phyloP scores from a whole-genome alignment of 1,140 invertebrate species.

The Drosophila nannoptera region DNA sequence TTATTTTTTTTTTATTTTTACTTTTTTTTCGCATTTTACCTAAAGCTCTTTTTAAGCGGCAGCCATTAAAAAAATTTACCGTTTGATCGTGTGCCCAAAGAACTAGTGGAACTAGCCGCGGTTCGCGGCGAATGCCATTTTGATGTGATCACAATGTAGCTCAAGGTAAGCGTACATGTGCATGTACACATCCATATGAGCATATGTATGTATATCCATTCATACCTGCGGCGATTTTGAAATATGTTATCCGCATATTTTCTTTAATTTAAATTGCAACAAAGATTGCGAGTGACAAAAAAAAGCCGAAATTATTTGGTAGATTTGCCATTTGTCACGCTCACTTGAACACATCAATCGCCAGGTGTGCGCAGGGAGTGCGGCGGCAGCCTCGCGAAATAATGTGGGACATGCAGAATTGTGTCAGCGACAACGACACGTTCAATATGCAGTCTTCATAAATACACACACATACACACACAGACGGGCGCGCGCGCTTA shows the following conservation, averaged over 20 bases:
- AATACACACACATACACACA: constrained; percentile 1
- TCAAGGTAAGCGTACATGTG: constrained; percentile 21
- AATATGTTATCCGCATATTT: constrained; percentile 21
- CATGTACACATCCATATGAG: not conserved
- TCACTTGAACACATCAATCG: constrained; percentile 77
- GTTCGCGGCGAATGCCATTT: constrained; percentile 34
- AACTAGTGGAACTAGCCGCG: not conserved
- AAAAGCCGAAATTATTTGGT: constrained; percentile 60
- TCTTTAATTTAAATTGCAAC: constrained; percentile 35
- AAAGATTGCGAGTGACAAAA: constrained; percentile 35
- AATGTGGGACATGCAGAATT: constrained; percentile 56
- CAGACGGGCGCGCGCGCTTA: not conserved
- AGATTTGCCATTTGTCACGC: constrained; percentile 76
- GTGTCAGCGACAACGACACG: constrained; percentile 37
- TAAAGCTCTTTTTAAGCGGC: constrained; percentile 14
- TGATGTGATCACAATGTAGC: constrained; percentile 38
- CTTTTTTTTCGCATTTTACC: constrained; percentile 4
- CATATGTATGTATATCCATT: not conserved
- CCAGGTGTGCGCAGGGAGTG: constrained; percentile 47
- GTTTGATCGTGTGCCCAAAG: constrained; percentile 11
- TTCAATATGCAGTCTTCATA: constrained; percentile 24
- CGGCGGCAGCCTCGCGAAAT: constrained; percentile 27
- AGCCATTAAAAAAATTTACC: constrained; percentile 14
- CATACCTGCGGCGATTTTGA: not conserved
- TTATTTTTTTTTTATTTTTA: constrained; percentile 14